phyloP scores from a whole-genome alignment of 2,113 vertebrate genomes.

The Symphodus melops region DNA sequence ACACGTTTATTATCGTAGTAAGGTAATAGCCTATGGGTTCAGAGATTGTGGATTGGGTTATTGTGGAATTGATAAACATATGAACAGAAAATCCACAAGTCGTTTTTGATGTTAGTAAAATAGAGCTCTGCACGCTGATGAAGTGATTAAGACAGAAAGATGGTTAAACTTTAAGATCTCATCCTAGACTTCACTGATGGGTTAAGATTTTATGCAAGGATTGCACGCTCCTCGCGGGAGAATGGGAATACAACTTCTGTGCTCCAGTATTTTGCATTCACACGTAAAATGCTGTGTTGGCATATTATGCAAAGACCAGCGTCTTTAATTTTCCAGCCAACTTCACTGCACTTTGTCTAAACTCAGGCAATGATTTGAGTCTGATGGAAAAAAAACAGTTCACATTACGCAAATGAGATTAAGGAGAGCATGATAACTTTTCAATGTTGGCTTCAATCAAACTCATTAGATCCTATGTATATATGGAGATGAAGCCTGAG shows the following conservation, averaged over 20 bases:
- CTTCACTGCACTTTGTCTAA: constrained; percentile 49
- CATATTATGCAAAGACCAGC: background rate
- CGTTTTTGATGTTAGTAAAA: background rate
- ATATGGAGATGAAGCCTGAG: constrained; percentile 27
- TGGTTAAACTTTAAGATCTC: background rate
- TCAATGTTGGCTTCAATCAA: constrained; percentile 33
- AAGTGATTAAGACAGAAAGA: background rate
- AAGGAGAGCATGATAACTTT: constrained; percentile 49
- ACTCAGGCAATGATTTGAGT: constrained; percentile 23
- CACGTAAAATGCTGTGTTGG: constrained; percentile 1
- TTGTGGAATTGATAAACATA: too few species aligned
- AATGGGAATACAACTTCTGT: too few species aligned
- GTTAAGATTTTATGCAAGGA: background rate
- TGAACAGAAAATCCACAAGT: too few species aligned
- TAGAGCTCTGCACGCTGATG: background rate
- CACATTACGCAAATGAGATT: constrained; percentile 64
- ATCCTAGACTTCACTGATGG: background rate
- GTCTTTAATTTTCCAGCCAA: constrained; percentile 62
- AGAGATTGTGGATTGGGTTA: too few species aligned
- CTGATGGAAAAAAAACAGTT: constrained; percentile 31
- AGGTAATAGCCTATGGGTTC: too few species aligned
- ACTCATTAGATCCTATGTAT: constrained; percentile 18
- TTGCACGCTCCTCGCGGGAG: too few species aligned
- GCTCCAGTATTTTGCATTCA: too few species aligned
- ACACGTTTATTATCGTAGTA: too few species aligned